phyloP scores from a whole-genome alignment of 2,797 vertebrate species.

The Lithobates sylvaticus region DNA sequence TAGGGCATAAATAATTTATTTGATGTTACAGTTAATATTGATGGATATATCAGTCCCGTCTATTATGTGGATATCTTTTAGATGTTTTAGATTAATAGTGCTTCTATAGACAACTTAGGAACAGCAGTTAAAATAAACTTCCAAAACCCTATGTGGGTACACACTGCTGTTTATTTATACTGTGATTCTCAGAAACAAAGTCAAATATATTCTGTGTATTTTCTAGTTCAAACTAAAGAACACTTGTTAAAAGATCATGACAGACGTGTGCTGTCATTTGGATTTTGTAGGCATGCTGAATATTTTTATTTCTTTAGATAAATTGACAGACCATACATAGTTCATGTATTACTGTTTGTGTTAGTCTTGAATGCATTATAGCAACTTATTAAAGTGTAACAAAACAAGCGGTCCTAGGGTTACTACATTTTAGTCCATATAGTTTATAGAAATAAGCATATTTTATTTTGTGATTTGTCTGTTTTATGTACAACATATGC shows the following conservation, averaged over 20 bases:
- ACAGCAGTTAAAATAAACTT: constrained; percentile 1
- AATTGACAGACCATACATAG: too few species aligned
- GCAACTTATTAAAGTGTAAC: too few species aligned
- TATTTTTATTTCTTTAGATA: neutral
- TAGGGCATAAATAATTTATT: constrained; percentile 48
- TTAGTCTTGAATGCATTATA: too few species aligned
- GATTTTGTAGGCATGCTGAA: neutral
- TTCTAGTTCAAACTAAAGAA: neutral
- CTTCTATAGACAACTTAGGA: constrained; percentile 18
- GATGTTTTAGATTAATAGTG: constrained; percentile 24
- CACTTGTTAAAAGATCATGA: neutral
- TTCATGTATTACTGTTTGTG: too few species aligned
- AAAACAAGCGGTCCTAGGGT: too few species aligned
- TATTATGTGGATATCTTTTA: constrained; percentile 30
- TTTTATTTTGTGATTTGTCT: too few species aligned
- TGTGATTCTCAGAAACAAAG: neutral
- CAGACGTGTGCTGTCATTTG: neutral
- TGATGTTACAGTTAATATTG: constrained; percentile 48
- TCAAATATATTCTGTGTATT: constrained; percentile 7
- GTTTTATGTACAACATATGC: too few species aligned
- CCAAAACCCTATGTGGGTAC: constrained; percentile 15
- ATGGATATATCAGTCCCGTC: constrained; percentile 24
- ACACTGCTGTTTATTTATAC: constrained; percentile 2
- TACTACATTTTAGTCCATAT: too few species aligned
- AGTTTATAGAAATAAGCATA: too few species aligned